Evolutionary conservation across 2,888 invertebrate genomes (phyloP).

Genomic region (Drosophila engyochracea): DNA sequence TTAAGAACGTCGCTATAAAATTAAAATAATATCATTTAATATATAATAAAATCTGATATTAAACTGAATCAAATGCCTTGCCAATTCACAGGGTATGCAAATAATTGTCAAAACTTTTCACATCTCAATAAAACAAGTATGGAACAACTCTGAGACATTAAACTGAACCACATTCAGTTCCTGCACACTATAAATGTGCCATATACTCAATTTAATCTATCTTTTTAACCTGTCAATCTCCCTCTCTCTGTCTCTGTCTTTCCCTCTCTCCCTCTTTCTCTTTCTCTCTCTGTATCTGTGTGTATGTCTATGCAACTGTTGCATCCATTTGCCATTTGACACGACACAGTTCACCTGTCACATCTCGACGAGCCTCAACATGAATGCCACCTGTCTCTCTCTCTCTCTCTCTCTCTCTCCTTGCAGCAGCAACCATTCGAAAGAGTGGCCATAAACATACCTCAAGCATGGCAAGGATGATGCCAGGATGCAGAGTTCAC

Average conservation of each 20-base stretch:
- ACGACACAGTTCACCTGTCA: constrained; percentile 30
- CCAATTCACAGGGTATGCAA: background rate
- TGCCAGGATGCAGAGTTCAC: constrained; percentile 28
- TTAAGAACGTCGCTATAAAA: background rate
- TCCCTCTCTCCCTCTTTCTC: background rate
- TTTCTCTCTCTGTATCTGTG: background rate
- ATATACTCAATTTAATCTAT: background rate
- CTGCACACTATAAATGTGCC: background rate
- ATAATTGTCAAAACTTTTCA: background rate
- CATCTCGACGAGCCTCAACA: constrained; percentile 2
- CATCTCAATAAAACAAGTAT: background rate
- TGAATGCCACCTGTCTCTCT: background rate
- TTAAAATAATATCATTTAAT: background rate
- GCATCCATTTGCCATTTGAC: constrained; percentile 25
- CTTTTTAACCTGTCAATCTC: background rate
- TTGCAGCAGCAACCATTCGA: constrained; percentile 11
- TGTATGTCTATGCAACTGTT: constrained; percentile 38
- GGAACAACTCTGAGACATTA: background rate
- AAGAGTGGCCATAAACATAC: constrained; percentile 59
- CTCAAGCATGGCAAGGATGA: constrained; percentile 50
- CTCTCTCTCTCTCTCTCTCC: background rate
- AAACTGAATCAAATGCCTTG: background rate
- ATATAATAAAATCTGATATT: background rate
- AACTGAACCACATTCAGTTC: background rate
- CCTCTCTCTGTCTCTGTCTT: background rate